phyloP scores from a whole-genome alignment of 2,888 invertebrate genomes.

The Troides oblongomaculatus region DNA sequence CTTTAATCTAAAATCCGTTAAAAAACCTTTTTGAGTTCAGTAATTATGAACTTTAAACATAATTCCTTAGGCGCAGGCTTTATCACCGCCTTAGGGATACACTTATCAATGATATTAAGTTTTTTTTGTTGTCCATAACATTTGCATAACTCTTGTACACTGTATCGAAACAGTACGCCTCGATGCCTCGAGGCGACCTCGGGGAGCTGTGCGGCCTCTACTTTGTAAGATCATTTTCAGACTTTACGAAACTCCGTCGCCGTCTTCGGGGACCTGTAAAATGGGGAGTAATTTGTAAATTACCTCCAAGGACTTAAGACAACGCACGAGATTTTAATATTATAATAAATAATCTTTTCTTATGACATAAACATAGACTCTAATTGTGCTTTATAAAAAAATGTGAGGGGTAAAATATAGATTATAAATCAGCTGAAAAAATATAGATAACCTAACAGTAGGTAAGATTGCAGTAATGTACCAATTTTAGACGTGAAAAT shows the following conservation, averaged over 20 bases:
- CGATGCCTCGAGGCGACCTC: conserved; percentile 62
- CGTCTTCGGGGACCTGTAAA: conserved; percentile 63
- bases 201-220: conserved; percentile 63
- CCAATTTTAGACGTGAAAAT: no score
- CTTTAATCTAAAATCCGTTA: not conserved
- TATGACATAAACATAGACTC: not conserved
- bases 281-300: conserved; percentile 60
- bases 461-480: no score
- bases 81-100: conserved; percentile 67
- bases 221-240: conserved; percentile 79
- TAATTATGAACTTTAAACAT: conserved; percentile 5
- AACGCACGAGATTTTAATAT: conserved; percentile 32
- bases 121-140: conserved; percentile 81
- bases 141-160: conserved; percentile 76
- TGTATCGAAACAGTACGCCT: conserved; percentile 60
- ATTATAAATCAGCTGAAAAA: no score
- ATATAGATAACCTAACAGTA: no score
- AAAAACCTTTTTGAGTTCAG: not conserved
- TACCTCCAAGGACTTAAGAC: conserved; percentile 47
- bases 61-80: conserved; percentile 39
- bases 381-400: not conserved
- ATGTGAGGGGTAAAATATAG: not conserved
- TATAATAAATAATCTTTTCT: conserved; percentile 12
- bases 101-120: conserved; percentile 79
- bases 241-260: conserved; percentile 56